Percentiles rank a stretch among this genome's conserved stretches.
These are phyloP conservation scores for Acrobasis suavella DNA, from an alignment of 2,888 invertebrate species.

Conservation along the genomic window DNA sequence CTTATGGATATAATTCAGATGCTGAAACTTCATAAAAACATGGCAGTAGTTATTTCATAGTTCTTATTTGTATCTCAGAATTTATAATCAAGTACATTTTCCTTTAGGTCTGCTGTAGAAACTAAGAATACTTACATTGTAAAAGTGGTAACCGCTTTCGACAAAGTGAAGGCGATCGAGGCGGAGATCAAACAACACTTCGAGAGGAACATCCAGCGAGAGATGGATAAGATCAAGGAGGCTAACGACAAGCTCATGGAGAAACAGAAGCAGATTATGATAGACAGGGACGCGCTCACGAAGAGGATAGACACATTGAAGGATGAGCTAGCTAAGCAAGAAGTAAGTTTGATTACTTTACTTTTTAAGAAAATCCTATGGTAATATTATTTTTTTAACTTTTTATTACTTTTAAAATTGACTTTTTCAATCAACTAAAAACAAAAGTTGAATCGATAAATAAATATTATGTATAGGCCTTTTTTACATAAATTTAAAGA, in stretches of 20 bases:
- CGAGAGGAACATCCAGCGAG: constrained; percentile 77
- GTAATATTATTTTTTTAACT: too few relatives aligned
- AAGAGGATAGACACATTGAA: constrained; percentile 80
- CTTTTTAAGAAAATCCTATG: too few relatives aligned
- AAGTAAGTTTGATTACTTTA: constrained; percentile 54
- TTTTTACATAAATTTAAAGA: too few relatives aligned
- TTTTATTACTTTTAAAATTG: too few relatives aligned
- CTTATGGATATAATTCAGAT: too few relatives aligned
- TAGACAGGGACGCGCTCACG: constrained; percentile 68
- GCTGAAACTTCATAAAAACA: too few relatives aligned
- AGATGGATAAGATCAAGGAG: constrained; percentile 77
- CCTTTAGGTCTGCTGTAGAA: constrained; percentile 62
- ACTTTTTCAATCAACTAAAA: too few relatives aligned
- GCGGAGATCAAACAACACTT: constrained; percentile 81
- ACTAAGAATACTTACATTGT: constrained; percentile 66
- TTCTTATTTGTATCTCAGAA: too few relatives aligned
- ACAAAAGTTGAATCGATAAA: too few relatives aligned
- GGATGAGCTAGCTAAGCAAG: constrained; percentile 83
- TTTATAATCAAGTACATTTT: too few relatives aligned
- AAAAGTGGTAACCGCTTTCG: constrained; percentile 64
- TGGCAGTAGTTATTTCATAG: too few relatives aligned
- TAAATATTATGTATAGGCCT: too few relatives aligned
- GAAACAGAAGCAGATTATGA: constrained; percentile 71
- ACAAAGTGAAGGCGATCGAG: constrained; percentile 79
- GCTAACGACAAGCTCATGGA: constrained; percentile 73